Evolutionary conservation across 2,113 vertebrate genomes (phyloP).

Genomic region (Uropsilus gracilis): DNA sequence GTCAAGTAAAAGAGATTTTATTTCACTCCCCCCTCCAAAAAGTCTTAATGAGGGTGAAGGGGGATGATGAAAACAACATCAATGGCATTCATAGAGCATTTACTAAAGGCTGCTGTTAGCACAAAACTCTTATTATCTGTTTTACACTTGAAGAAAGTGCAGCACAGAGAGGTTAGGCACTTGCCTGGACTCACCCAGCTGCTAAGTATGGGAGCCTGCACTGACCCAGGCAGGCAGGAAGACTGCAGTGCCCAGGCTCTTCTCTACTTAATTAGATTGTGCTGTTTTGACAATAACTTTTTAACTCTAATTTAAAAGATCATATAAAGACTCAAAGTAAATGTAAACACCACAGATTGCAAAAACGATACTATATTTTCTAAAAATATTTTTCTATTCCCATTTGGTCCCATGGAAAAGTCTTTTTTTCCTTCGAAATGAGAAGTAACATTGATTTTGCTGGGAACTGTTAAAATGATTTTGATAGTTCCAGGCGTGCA

Average conservation of each 20-base stretch:
- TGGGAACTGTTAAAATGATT: conserved; percentile 58
- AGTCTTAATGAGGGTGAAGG: neutral
- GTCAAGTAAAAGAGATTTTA: neutral
- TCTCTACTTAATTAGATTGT: conserved; percentile 31
- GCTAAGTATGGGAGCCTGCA: neutral
- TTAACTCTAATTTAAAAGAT: conserved; percentile 55
- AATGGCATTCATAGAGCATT: neutral
- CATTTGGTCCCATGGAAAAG: conserved; percentile 51
- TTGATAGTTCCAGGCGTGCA: conserved; percentile 44
- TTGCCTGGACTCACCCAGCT: neutral
- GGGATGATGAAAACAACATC: neutral
- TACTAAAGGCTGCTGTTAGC: neutral
- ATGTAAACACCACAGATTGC: neutral
- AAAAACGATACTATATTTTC: conserved; percentile 12
- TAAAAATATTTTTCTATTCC: neutral
- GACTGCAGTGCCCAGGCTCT: neutral
- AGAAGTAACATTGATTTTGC: conserved; percentile 52
- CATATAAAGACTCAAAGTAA: conserved; percentile 21
- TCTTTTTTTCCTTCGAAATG: conserved; percentile 19
- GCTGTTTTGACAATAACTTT: conserved; percentile 36
- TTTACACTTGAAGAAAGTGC: neutral
- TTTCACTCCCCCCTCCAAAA: conserved; percentile 1
- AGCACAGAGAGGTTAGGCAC: neutral
- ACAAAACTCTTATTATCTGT: neutral
- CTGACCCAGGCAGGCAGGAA: neutral